Evolutionary conservation across 2,888 invertebrate species (phyloP).

Genomic region (Dicyrtoma fusca): DNA sequence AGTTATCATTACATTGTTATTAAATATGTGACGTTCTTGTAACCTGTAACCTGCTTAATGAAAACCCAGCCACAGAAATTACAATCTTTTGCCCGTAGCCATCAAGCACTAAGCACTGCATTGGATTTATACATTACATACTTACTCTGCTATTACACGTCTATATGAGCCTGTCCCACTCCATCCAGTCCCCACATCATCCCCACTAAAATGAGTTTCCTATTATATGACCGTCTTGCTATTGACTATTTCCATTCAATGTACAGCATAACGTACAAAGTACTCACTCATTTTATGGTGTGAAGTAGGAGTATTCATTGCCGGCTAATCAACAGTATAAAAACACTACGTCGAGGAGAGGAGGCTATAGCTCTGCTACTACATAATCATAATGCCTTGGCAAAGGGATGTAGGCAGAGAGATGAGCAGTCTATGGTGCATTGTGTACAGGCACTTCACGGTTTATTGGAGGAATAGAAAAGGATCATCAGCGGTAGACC

Average conservation of each 20-base stretch:
- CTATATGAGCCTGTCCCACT: too few relatives aligned
- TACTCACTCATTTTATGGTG: neutral
- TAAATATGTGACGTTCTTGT: conserved; percentile 6
- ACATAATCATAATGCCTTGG: neutral
- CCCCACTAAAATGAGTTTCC: too few relatives aligned
- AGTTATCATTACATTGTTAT: conserved; percentile 6
- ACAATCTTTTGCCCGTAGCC: conserved; percentile 4
- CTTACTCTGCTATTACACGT: too few relatives aligned
- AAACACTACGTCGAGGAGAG: neutral
- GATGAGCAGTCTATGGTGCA: neutral
- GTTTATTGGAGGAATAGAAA: too few relatives aligned
- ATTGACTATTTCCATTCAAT: too few relatives aligned
- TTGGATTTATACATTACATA: too few relatives aligned
- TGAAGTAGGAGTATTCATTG: conserved; percentile 13
- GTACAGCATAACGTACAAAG: too few relatives aligned
- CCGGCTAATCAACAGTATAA: conserved; percentile 5
- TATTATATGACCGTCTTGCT: too few relatives aligned
- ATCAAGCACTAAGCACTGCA: too few relatives aligned
- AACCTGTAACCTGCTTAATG: conserved; percentile 12
- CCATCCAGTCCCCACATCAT: too few relatives aligned
- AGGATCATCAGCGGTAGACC: conserved; percentile 32
- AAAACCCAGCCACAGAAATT: conserved; percentile 14
- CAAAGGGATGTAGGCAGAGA: too few relatives aligned
- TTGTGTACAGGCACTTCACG: too few relatives aligned
- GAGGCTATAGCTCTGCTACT: neutral